Evolutionary conservation across 1,140 invertebrate genomes (phyloP).

Genomic region (Papilio dardanus): DNA sequence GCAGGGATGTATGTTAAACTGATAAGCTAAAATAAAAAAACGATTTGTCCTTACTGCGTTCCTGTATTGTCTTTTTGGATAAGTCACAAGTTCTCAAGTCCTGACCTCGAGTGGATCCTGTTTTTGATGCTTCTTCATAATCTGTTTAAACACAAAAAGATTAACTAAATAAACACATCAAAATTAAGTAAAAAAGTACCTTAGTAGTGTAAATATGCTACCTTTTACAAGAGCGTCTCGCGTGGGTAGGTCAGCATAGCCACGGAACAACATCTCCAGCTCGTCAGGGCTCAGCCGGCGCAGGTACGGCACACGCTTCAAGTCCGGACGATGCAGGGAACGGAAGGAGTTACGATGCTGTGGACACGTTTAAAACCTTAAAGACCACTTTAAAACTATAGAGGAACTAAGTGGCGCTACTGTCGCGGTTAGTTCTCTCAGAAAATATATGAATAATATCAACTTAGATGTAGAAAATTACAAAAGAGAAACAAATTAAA

Average conservation of each 20-base stretch:
- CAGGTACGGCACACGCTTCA: constrained; percentile 71
- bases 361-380: not conserved
- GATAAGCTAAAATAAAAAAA: not conserved
- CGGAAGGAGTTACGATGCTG: constrained; percentile 76
- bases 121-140: constrained; percentile 24
- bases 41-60: constrained; percentile 13
- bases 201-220: not conserved
- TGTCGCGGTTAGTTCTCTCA: no score
- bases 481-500: no score
- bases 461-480: no score
- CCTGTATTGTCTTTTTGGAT: not conserved
- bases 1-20: no score
- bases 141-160: not conserved
- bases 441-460: no score
- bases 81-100: constrained; percentile 25
- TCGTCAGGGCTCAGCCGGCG: constrained; percentile 72
- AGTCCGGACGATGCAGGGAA: constrained; percentile 70
- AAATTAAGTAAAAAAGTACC: no score
- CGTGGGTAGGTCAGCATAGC: constrained; percentile 59
- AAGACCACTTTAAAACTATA: no score
- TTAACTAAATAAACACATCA: no score
- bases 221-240: constrained; percentile 26
- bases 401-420: no score
- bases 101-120: constrained; percentile 41
- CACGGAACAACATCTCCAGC: constrained; percentile 66